Percentiles rank a stretch among this genome's conserved stretches.
Conservation (phyloP, 2,797 vertebrate genomes). For the Chelidonichthys spinosus region DNA sequence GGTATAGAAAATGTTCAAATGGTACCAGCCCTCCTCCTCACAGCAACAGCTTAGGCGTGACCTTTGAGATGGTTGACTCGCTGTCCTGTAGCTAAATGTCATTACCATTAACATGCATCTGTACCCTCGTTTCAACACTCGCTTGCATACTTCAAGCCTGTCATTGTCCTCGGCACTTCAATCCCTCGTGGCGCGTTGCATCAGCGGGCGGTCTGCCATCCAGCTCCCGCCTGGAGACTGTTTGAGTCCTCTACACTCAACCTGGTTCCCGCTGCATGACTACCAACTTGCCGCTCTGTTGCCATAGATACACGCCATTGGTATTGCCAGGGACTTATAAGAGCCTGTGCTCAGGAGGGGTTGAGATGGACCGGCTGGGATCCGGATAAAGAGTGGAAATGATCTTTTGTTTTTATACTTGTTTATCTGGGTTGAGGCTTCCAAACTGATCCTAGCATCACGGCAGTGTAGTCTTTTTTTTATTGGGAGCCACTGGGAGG, state of each 20-base stretch:
- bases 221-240: conserved; percentile 42
- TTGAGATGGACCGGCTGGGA: conserved; percentile 54
- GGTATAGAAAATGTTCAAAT: too few relatives aligned
- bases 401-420: conserved; percentile 18
- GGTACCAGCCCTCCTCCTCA: too few relatives aligned
- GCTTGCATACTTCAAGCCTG: neutral
- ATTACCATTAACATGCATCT: too few relatives aligned
- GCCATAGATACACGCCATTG: conserved; percentile 74
- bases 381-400: conserved; percentile 52
- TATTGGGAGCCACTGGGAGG: conserved; percentile 13
- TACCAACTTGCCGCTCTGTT: conserved; percentile 71
- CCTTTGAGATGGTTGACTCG: neutral
- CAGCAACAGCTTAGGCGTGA: too few relatives aligned
- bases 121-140: too few relatives aligned
- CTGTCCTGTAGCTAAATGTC: neutral
- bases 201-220: conserved; percentile 48
- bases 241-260: conserved; percentile 60
- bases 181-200: conserved; percentile 41
- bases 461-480: conserved; percentile 1
- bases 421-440: conserved; percentile 49
- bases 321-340: conserved; percentile 58
- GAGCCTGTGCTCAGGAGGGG: conserved; percentile 50
- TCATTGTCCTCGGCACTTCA: conserved; percentile 26
- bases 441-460: conserved; percentile 31
- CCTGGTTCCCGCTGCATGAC: conserved; percentile 69